Conservation (phyloP, 53 echinoderm and acorn worm species). For the Arbacia lixula region DNA sequence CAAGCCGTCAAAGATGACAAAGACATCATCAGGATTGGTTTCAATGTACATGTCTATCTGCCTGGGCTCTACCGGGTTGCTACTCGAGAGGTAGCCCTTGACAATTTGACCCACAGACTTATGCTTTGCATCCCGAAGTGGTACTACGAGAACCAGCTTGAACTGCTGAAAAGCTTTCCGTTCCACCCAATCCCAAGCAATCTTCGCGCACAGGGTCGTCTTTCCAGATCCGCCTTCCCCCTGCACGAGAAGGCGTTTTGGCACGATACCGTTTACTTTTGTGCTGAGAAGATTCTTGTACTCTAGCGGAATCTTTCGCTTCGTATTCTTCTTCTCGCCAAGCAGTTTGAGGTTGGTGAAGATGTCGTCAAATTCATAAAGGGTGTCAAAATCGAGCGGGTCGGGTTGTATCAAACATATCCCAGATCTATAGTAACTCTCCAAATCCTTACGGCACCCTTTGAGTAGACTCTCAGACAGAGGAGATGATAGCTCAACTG, state of each 20-base stretch:
- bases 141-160: not conserved
- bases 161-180: not conserved
- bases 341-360: constrained; percentile 1
- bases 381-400: not conserved
- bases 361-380: not conserved
- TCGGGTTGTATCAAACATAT: not conserved
- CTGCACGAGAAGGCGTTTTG: not conserved
- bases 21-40: not conserved
- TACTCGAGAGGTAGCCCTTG: not conserved
- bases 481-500: no score
- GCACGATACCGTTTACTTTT: not conserved
- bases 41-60: constrained; percentile 4
- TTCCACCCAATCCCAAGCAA: constrained; percentile 6
- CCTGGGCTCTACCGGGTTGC: not conserved
- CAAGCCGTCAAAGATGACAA: not conserved
- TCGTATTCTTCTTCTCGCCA: not conserved
- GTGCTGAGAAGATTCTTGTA: not conserved
- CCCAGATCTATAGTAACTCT: not conserved
- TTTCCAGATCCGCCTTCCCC: constrained; percentile 13
- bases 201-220: constrained; percentile 6
- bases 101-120: not conserved
- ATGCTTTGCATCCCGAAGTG: not conserved
- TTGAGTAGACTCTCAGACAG: no score
- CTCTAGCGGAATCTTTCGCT: not conserved
- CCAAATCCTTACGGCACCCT: no score